A percentile compares a stretch with the other conserved stretches of the same genome.
Evolutionary conservation across 2,113 vertebrate species (phyloP).

Genomic region (Rynchops niger): DNA sequence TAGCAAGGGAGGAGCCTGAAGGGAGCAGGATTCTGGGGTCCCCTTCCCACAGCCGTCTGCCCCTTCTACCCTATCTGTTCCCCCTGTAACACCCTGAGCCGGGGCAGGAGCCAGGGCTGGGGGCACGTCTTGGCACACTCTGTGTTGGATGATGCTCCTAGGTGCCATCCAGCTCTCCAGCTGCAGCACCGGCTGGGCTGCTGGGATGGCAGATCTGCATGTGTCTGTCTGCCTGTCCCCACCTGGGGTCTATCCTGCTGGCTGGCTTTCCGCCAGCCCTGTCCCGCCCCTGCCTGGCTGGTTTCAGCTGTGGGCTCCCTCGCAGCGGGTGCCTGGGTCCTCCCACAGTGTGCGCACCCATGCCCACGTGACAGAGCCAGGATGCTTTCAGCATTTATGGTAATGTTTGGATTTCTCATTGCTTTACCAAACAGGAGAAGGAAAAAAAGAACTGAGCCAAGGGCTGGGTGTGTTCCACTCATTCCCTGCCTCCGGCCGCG

Average conservation of each 20-base stretch:
- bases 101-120: not conserved
- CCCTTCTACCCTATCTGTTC: no score
- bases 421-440: not conserved
- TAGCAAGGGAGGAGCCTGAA: accelerated
- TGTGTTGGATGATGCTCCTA: not conserved
- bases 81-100: accelerated
- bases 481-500: accelerated
- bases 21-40: not conserved
- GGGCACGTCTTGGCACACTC: not conserved
- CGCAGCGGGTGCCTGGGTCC: not conserved
- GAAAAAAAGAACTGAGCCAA: not conserved
- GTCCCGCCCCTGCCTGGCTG: not conserved
- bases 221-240: not conserved
- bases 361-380: not conserved
- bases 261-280: not conserved
- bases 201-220: accelerated
- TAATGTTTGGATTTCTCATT: conserved; percentile 70
- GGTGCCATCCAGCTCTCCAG: not conserved
- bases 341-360: not conserved
- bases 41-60: not conserved
- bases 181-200: not conserved
- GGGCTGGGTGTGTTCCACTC: not conserved
- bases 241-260: not conserved
- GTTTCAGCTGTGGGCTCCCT: not conserved
- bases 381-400: conserved; percentile 77